phyloP scores from a whole-genome alignment of 2,888 invertebrate genomes.

The Drosophila paramelanica region DNA sequence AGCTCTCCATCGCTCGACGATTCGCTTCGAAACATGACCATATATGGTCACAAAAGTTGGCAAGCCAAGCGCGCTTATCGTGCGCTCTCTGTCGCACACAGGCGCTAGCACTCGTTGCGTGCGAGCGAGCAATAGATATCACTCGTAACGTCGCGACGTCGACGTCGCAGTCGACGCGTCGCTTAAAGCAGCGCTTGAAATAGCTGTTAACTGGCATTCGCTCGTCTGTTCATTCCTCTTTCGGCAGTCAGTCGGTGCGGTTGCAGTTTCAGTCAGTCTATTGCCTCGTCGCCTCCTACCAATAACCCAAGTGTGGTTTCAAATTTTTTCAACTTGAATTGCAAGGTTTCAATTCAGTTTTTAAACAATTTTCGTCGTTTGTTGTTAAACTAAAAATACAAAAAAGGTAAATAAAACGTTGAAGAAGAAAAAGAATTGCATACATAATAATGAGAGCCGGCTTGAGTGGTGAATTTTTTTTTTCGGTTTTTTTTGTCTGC shows the following conservation, averaged over 20 bases:
- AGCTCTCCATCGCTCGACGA: slow-evolving; percentile 55
- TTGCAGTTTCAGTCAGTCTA: slow-evolving; percentile 55
- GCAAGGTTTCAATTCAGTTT: slow-evolving; percentile 43
- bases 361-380: slow-evolving; percentile 47
- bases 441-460: slow-evolving; percentile 27
- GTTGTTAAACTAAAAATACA: slow-evolving; percentile 43
- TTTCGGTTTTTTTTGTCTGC: slow-evolving; percentile 32
- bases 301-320: slow-evolving; percentile 48
- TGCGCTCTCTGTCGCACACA: slow-evolving; percentile 69
- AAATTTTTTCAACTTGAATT: slow-evolving; percentile 52
- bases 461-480: slow-evolving; percentile 36
- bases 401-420: slow-evolving; percentile 54
- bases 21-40: slow-evolving; percentile 83
- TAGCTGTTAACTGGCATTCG: slow-evolving; percentile 73
- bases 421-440: background rate
- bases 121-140: slow-evolving; percentile 41
- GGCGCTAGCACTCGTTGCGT: slow-evolving; percentile 38
- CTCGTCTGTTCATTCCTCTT: slow-evolving; percentile 69
- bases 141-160: slow-evolving; percentile 12
- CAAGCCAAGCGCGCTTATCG: slow-evolving; percentile 52
- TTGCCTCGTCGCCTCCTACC: slow-evolving; percentile 48
- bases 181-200: slow-evolving; percentile 53
- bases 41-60: slow-evolving; percentile 85
- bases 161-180: slow-evolving; percentile 32
- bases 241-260: slow-evolving; percentile 71